These are phyloP conservation scores for Larimichthys crocea DNA, from an alignment of 2,113 vertebrate genomes.

Conservation along the genomic window DNA sequence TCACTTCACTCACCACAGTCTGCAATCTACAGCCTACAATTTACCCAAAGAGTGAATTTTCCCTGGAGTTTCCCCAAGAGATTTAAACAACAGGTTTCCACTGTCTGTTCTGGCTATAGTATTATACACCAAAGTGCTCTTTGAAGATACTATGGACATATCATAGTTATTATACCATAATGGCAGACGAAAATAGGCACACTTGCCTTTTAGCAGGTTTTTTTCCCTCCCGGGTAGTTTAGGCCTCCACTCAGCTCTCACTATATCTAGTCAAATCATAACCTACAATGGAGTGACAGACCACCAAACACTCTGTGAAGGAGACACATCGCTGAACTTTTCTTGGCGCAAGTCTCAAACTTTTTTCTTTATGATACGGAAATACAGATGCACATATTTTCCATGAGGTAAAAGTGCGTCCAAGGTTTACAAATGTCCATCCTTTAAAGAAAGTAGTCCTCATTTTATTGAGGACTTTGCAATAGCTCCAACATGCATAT, in stretches of 20 bases:
- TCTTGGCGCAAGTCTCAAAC: background rate
- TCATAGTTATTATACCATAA: too few relatives aligned
- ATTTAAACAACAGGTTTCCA: constrained; percentile 44
- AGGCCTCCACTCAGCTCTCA: too few relatives aligned
- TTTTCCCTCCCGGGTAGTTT: too few relatives aligned
- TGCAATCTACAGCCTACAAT: constrained; percentile 56
- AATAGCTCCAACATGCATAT: background rate
- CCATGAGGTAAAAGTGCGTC: background rate
- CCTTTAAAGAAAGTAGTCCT: background rate
- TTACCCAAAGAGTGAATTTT: constrained; percentile 18
- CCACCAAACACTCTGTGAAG: background rate
- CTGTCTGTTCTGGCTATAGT: background rate
- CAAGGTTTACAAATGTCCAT: background rate
- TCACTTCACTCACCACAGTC: background rate
- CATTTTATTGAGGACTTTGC: background rate
- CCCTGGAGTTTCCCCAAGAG: constrained; percentile 5
- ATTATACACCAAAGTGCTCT: too few relatives aligned
- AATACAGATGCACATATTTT: too few relatives aligned
- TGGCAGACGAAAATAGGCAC: too few relatives aligned
- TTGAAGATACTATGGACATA: too few relatives aligned
- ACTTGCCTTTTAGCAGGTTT: too few relatives aligned
- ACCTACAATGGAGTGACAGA: background rate
- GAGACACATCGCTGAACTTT: background rate
- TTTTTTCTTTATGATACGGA: too few relatives aligned
- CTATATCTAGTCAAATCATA: constrained; percentile 36